A percentile compares a stretch with the other conserved stretches of the same genome.
Conservation (phyloP, 2,888 invertebrate genomes). For the Orthosia gracilis region DNA sequence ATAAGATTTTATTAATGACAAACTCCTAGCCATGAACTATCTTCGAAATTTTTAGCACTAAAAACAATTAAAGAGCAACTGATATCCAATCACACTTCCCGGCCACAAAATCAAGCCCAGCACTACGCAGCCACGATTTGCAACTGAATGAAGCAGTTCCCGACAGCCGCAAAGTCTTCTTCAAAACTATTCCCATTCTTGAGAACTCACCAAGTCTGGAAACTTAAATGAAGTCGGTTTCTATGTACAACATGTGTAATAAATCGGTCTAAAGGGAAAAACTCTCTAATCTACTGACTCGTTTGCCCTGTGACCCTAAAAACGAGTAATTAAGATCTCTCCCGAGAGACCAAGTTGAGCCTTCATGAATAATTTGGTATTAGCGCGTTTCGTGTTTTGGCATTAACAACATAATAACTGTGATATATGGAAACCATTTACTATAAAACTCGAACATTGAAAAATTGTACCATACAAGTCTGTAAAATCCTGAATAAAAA, state of each 20-base stretch:
- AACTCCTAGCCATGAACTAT: neutral
- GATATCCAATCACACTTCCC: neutral
- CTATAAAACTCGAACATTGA: neutral
- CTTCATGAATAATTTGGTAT: slow-evolving; percentile 57
- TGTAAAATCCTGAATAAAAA: neutral
- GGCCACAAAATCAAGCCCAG: neutral
- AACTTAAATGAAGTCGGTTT: slow-evolving; percentile 51
- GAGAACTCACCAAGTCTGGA: slow-evolving; percentile 19
- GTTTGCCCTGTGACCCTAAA: slow-evolving; percentile 72
- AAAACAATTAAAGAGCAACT: neutral
- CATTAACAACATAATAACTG: slow-evolving; percentile 4
- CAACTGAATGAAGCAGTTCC: slow-evolving; percentile 9
- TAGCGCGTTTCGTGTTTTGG: slow-evolving; percentile 26
- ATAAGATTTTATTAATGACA: neutral
- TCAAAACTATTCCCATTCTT: slow-evolving; percentile 49
- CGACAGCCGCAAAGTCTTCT: slow-evolving; percentile 20
- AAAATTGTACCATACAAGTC: neutral
- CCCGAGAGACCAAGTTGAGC: slow-evolving; percentile 52
- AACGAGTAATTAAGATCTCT: slow-evolving; percentile 75
- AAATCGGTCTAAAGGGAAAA: slow-evolving; percentile 60
- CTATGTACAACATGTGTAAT: slow-evolving; percentile 34
- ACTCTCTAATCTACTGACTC: slow-evolving; percentile 71
- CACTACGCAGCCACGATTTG: slow-evolving; percentile 18
- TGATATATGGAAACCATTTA: slow-evolving; percentile 1
- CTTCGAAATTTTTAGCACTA: neutral